Conservation (phyloP, 1,140 invertebrate species). For the Tetragonula clypearis region DNA sequence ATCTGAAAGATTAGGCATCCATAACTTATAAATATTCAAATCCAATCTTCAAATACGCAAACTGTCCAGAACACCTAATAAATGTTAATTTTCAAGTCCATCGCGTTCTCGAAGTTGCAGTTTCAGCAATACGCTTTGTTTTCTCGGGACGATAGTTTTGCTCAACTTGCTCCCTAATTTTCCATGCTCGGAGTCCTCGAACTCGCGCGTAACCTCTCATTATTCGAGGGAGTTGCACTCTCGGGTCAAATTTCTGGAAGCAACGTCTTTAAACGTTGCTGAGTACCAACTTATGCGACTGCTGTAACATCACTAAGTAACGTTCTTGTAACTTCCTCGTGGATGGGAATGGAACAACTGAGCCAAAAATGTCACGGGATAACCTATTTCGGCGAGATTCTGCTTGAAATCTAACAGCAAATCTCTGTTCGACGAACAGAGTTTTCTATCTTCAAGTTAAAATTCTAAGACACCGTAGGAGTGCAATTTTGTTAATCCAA, state of each 20-base stretch:
- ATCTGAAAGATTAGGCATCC: too few species aligned
- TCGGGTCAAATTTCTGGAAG: not conserved
- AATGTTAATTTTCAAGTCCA: not conserved
- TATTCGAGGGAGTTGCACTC: not conserved
- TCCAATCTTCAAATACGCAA: too few species aligned
- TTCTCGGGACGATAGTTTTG: not conserved
- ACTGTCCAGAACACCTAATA: too few species aligned
- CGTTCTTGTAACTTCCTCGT: not conserved
- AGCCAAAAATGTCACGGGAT: not conserved
- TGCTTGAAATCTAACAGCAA: not conserved
- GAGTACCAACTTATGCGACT: not conserved
- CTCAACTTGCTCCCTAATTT: not conserved
- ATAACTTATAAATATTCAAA: too few species aligned
- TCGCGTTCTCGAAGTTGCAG: not conserved
- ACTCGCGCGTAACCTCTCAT: not conserved
- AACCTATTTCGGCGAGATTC: not conserved
- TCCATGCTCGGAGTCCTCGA: not conserved
- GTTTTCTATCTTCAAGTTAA: too few species aligned
- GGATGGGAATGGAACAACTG: not conserved
- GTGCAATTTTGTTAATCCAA: too few species aligned
- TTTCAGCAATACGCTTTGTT: not conserved
- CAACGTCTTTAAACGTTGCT: not conserved
- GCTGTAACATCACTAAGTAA: not conserved
- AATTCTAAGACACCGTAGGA: too few species aligned
- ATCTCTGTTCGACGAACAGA: not conserved